A percentile compares a stretch with the other conserved stretches of the same genome.
Conservation (phyloP, 2,888 invertebrate species). For the Lottia gigantea region DNA sequence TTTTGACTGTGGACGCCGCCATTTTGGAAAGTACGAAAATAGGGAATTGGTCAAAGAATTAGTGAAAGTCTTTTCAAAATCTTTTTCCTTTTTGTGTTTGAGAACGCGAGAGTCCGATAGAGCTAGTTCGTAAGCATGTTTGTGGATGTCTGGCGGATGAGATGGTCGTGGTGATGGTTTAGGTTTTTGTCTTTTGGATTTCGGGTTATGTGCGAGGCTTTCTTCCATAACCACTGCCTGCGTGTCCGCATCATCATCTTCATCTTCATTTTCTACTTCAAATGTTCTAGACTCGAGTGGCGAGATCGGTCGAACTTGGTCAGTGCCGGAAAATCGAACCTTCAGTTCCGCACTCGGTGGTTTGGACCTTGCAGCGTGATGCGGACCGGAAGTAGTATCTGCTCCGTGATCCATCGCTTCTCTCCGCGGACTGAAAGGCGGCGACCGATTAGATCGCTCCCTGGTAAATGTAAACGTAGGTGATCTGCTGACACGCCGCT, state of each 20-base stretch:
- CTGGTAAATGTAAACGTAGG: background rate
- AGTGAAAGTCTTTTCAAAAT: background rate
- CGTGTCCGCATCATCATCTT: background rate
- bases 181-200: background rate
- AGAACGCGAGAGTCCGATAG: background rate
- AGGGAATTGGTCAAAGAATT: background rate
- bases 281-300: background rate
- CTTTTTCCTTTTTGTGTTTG: background rate
- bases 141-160: background rate
- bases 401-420: background rate
- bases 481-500: background rate
- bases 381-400: background rate
- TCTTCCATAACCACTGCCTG: background rate
- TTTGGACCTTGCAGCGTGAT: background rate
- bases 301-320: background rate
- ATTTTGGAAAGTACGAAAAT: constrained; percentile 11
- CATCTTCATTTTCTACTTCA: background rate
- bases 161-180: background rate
- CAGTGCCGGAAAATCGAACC: background rate
- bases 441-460: no score
- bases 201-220: no score
- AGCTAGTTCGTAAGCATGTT: background rate
- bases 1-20: background rate
- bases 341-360: background rate
- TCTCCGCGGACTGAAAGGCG: background rate